phyloP scores from a whole-genome alignment of 2,113 vertebrate genomes.

The Sorex araneus region DNA sequence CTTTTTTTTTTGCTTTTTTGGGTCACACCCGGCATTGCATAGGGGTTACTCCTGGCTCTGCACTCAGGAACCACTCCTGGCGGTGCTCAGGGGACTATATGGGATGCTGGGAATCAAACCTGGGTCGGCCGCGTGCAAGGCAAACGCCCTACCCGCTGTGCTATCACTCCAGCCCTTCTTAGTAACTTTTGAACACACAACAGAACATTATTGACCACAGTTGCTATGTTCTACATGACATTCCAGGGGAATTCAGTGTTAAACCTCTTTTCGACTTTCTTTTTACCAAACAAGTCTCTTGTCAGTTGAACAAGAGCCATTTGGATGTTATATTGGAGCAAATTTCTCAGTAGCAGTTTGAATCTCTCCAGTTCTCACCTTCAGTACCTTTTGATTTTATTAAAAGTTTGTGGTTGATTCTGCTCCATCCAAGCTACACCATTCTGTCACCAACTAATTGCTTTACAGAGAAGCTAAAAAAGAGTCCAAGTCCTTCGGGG shows the following conservation, averaged over 20 bases:
- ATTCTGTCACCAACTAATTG: not conserved
- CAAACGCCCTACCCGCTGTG: too few species aligned
- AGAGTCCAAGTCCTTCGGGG: not conserved
- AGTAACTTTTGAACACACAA: not conserved
- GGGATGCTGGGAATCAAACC: too few species aligned
- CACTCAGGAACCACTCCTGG: too few species aligned
- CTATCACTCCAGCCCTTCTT: too few species aligned
- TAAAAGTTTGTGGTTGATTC: conserved; percentile 22
- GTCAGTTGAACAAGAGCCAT: not conserved
- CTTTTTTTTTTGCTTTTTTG: too few species aligned
- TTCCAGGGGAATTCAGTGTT: not conserved
- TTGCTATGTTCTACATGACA: not conserved
- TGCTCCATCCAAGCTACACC: not conserved
- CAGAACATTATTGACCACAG: not conserved
- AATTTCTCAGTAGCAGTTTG: conserved; percentile 31
- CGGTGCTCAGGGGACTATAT: too few species aligned
- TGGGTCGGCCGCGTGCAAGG: too few species aligned
- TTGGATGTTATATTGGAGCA: not conserved
- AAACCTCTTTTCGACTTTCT: not conserved
- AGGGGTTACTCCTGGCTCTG: too few species aligned
- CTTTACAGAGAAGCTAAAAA: not conserved
- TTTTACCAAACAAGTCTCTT: not conserved
- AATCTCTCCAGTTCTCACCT: not conserved
- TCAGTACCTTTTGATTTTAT: not conserved
- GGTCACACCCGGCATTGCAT: too few species aligned